phyloP scores from a whole-genome alignment of 1,140 invertebrate species.

The Neotoxoptera formosana region DNA sequence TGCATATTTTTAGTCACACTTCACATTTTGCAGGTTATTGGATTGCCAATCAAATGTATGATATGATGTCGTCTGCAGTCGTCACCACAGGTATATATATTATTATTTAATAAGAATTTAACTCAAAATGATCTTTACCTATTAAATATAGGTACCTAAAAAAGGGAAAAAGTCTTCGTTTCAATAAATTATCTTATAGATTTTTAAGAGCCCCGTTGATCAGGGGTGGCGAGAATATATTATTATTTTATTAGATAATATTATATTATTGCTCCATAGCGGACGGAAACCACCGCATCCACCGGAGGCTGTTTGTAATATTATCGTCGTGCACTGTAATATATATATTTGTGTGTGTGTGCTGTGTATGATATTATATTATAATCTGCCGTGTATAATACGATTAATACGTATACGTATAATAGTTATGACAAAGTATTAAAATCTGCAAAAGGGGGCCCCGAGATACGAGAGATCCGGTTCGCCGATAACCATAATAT shows the following conservation, averaged over 20 bases:
- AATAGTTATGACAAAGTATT: background rate
- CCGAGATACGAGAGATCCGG: background rate
- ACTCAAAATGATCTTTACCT: background rate
- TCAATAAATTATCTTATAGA: background rate
- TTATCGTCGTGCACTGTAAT: background rate
- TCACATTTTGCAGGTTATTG: background rate
- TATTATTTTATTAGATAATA: background rate
- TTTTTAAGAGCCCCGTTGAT: background rate
- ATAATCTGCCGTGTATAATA: background rate
- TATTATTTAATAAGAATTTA: background rate
- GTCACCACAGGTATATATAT: background rate
- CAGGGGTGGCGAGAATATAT: background rate
- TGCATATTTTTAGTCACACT: background rate
- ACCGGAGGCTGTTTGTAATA: background rate
- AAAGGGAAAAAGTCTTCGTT: background rate
- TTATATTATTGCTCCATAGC: background rate
- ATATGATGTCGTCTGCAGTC: no score
- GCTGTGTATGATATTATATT: background rate
- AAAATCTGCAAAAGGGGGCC: background rate
- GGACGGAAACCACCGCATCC: background rate
- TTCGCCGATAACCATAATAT: background rate
- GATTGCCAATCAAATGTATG: background rate
- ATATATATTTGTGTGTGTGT: background rate
- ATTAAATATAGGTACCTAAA: fast-evolving
- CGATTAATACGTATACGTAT: background rate